A percentile compares a stretch with the other conserved stretches of the same genome.
These are phyloP conservation scores for Smittia aterrima DNA, from an alignment of 2,888 invertebrate genomes.

Conservation along the genomic window DNA sequence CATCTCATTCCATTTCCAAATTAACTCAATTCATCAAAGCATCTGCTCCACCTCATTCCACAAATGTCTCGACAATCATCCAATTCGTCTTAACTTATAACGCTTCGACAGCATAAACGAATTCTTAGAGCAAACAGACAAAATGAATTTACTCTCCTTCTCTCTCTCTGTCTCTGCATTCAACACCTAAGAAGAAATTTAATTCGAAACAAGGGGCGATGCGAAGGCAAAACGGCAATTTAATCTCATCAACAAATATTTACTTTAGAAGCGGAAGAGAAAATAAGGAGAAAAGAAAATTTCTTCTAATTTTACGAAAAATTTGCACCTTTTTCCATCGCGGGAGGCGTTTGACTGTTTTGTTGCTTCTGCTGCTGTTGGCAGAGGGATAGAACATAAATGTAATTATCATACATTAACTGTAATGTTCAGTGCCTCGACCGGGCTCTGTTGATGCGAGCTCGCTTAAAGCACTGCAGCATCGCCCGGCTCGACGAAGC, in stretches of 20 bases:
- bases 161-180: background rate
- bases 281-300: conserved; percentile 9
- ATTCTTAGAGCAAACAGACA: background rate
- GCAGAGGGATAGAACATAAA: conserved; percentile 23
- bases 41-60: background rate
- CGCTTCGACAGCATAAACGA: background rate
- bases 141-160: background rate
- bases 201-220: background rate
- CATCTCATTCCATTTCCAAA: background rate
- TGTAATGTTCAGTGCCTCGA: conserved; percentile 22
- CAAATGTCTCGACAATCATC: background rate
- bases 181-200: background rate
- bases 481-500: conserved; percentile 4
- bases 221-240: conserved; percentile 3
- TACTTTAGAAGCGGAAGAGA: conserved; percentile 24
- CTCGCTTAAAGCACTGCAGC: background rate
- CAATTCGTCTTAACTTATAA: background rate
- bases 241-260: conserved; percentile 41
- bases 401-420: conserved; percentile 36
- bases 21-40: background rate
- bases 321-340: conserved; percentile 39
- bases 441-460: background rate
- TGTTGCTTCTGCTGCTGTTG: background rate
- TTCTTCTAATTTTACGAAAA: conserved; percentile 22
- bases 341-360: background rate